Base-by-base conservation (phyloP, 2,888 invertebrate genomes). In the Xestia xanthographa region DNA sequence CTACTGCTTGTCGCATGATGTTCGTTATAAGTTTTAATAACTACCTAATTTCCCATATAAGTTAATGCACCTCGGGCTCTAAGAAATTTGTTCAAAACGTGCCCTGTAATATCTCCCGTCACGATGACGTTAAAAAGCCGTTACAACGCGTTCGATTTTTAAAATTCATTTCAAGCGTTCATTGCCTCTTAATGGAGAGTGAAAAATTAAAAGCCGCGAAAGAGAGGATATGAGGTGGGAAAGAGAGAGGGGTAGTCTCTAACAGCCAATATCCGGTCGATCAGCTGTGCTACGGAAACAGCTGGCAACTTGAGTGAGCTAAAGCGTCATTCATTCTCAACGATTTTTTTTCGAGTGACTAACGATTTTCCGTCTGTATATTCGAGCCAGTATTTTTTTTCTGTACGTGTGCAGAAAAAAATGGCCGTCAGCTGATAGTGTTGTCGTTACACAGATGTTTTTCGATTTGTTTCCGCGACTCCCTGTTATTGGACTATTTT, bases 221-320 rank as follows among this genome's bases (percentile, higher is more conserved):
- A 88, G 90, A 92, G 89, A 82, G 88, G 82, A 81, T 80, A 79
- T 87, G 79, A 78, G 75, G 90, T 79, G 90, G 86, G 90, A 90
- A 91, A 91, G 93, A 91, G 91, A 91, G 86, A 87, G 86, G 80
- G 81, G 85, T 84, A 85, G 89, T 89, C 89, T 91, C 88, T 95
- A 95, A 95, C 95, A 93, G 95, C 94, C 95, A 96, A 96, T 96
- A 96, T 96, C 96, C 96, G 95, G 92, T 92, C 95, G 95, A 96
- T 96, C 96, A 96, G 96, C 95, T 95, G 95, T 94, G 93, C 91
- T 91, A 87, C 95, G 96, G 96, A 95, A 95, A 93, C 96, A 96
- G 96, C 95, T 96, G 96, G 94, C 93, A 87, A 91, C 90, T 92
- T 90, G 90, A 93, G 92, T 91, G 92, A 91, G 91, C 91, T 88